These are phyloP conservation scores for Vidua chalybeata DNA, from an alignment of 2,113 vertebrate species.

Conservation along the genomic window DNA sequence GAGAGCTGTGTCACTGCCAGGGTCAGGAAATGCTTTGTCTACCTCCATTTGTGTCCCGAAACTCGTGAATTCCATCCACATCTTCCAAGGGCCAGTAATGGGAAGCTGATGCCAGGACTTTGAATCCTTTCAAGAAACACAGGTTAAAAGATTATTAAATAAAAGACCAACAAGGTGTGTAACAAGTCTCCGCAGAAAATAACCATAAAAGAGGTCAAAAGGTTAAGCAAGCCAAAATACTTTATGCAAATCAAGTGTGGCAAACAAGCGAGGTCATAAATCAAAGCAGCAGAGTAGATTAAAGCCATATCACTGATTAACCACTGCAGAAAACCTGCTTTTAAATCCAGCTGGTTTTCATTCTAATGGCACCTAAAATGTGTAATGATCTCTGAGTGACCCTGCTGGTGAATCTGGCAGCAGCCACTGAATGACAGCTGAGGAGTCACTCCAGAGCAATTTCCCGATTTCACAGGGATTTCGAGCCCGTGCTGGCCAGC, in stretches of 20 bases:
- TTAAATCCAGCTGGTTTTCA: not conserved
- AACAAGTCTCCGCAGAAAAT: not conserved
- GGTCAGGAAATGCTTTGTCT: conserved; percentile 70
- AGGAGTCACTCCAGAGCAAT: not conserved
- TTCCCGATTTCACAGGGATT: not conserved
- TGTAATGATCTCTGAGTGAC: not conserved
- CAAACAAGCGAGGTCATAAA: not conserved
- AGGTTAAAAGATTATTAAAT: not conserved
- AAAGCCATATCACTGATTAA: not conserved
- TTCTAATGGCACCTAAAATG: not conserved
- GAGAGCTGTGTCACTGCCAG: conserved; percentile 75
- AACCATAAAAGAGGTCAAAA: not conserved
- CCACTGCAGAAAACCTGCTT: not conserved
- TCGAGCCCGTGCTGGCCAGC: not conserved
- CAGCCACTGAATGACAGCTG: not conserved
- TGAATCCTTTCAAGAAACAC: conserved; percentile 80
- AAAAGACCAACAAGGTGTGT: not conserved
- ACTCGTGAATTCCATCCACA: conserved; percentile 88
- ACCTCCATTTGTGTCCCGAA: conserved; percentile 86
- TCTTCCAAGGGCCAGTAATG: conserved; percentile 93
- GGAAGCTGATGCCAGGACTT: conserved; percentile 87
- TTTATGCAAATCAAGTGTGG: not conserved
- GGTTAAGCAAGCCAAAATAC: not conserved
- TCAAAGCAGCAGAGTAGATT: not conserved
- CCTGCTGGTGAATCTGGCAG: not conserved